phyloP scores from a whole-genome alignment of 2,888 invertebrate genomes.

The Argyra leucocephala region DNA sequence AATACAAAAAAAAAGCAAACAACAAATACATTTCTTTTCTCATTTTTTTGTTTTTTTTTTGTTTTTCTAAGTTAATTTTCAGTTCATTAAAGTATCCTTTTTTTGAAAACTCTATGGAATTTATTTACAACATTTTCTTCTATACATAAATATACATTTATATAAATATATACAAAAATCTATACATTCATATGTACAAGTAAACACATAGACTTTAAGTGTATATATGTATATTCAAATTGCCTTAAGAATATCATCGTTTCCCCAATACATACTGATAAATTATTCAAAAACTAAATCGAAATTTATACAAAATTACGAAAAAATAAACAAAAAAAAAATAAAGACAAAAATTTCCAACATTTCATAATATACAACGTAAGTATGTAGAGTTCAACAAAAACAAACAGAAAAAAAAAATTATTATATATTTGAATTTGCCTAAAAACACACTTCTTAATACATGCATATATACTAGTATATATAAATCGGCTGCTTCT shows the following conservation, averaged over 20 bases:
- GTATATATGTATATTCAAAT: neutral
- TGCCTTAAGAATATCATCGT: neutral
- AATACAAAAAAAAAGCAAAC: neutral
- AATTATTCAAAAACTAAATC: constrained; percentile 6
- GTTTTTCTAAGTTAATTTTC: neutral
- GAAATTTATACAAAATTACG: neutral
- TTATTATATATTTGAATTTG: neutral
- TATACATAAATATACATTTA: neutral
- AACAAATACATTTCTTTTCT: neutral
- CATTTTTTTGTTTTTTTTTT: neutral
- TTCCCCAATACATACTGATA: neutral
- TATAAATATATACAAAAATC: too few species aligned
- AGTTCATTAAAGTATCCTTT: constrained; percentile 6
- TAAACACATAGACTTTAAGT: too few species aligned
- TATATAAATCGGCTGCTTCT: too few species aligned
- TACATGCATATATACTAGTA: too few species aligned
- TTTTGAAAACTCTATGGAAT: neutral
- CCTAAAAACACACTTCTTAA: too few species aligned
- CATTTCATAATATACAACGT: too few species aligned
- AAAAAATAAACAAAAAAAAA: neutral
- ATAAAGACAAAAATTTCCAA: neutral
- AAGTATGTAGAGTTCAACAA: too few species aligned
- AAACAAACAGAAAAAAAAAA: too few species aligned
- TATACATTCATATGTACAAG: too few species aligned
- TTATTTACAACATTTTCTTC: neutral